Base-by-base conservation (phyloP, 2,797 vertebrate genomes). In the Odontamblyopus lacepedii region DNA sequence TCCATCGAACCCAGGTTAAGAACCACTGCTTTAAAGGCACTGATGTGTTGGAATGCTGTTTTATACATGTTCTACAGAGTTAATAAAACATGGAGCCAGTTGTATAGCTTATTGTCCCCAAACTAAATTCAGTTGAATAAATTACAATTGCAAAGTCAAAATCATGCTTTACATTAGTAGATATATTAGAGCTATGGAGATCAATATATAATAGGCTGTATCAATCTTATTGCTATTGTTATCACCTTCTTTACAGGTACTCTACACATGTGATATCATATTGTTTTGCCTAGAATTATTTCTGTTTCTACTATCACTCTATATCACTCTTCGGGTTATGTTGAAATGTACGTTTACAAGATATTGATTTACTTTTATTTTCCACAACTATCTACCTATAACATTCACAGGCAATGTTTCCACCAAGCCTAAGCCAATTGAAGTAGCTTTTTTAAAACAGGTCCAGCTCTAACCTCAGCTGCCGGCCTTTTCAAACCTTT, bases 401-500 rank as follows among this genome's bases (percentile, higher is more conserved):
- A 59, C 12, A 59, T 59, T 59, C 26, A 59, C 26, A 29, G 27
- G 5, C 27, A 29, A 29, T 59, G 26, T 27, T 23, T 56, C 18
- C n/a, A 3, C n/a, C 19, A 56, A 56, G 55, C 57, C 15, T 27
- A 60, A 30, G 18, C 15, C 57, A 23, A 29, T 63, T 44, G 15
- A 23, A 19, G 64, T 78, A 6, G 3, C 53, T 73, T 68, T 70
- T 79, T 11, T 72, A 44, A 1, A 6, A 75, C 63, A 78, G 56
- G 73, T 84, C 73, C 51, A 62, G 74, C 80, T 74, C 81, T 79
- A 86, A 81, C 79, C 75, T 82, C 80, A 72, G 83, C 83, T 85
- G 78, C 70, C 79, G 71, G 84, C 74, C 79, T 87, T 83, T 78
- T 74, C 60, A 85, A 91, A 89, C 91, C 90, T 90, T 91, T 91